Evolutionary conservation across 2,113 vertebrate species (phyloP).

Genomic region (Calyptomena viridis): DNA sequence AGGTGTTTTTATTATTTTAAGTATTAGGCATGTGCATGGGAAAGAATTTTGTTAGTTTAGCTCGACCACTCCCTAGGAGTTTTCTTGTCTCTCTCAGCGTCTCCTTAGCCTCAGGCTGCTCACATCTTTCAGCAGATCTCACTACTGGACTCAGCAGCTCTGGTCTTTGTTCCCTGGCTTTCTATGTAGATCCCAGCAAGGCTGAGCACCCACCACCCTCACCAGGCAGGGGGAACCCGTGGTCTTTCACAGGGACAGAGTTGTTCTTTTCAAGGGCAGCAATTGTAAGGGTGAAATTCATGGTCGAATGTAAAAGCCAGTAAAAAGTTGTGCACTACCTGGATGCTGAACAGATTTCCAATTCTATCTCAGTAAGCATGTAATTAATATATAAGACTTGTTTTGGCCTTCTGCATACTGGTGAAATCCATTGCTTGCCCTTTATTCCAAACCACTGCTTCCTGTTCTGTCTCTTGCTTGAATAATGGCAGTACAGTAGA

Average conservation of each 20-base stretch:
- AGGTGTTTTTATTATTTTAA: slow-evolving; percentile 66
- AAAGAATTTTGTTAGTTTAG: slow-evolving; percentile 69
- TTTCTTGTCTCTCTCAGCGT: slow-evolving; percentile 47
- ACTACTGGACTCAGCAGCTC: slow-evolving; percentile 28
- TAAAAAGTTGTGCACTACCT: background rate
- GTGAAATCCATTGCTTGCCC: background rate
- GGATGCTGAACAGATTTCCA: background rate
- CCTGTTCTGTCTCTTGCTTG: background rate
- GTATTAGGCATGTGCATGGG: slow-evolving; percentile 61
- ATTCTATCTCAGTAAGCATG: background rate
- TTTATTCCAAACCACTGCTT: background rate
- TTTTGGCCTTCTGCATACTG: background rate
- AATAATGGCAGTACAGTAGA: background rate
- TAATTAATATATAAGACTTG: background rate
- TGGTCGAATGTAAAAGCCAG: background rate
- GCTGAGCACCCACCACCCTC: background rate
- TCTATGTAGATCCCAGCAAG: background rate
- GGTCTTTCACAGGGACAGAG: background rate
- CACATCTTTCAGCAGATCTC: slow-evolving; percentile 32
- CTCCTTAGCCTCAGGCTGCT: slow-evolving; percentile 50
- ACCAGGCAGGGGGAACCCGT: background rate
- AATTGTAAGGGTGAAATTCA: background rate
- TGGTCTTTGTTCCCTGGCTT: background rate
- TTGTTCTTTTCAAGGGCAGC: background rate
- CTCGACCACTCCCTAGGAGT: slow-evolving; percentile 50